Base-by-base conservation (phyloP, 1,140 invertebrate species). In the Camponotus vicinus region DNA sequence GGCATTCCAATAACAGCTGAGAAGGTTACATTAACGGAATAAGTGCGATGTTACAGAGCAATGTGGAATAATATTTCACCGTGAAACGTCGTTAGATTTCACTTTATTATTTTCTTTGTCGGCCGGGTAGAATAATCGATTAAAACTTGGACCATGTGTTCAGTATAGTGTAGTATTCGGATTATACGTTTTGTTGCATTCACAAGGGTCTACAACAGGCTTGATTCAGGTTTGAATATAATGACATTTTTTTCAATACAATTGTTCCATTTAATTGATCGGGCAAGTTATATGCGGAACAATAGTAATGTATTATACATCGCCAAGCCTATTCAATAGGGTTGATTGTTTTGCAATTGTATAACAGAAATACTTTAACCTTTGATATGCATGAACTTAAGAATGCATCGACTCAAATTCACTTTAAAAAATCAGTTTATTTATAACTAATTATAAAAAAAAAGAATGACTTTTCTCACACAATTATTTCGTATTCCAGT, bases 401-500 rank as follows among this genome's bases (percentile, higher is more conserved):
- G 8, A 59, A 21, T 32, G 59, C 18, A n/a, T 64, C 45, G 64
- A 64, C 21, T 13, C 61, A 42, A 76, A 63, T 27, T 6, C 34
- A 21, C 13, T n/a, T 63, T 8, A 37, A 15, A 52, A 37, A 67
- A 67, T 6, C 9, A 34, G 32, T 18, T 34, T 42, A 27, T 49
- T 61, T 18, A 21, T 3, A 32, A 3, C 11, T 42, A 15, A 42
- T 66, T 32, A 21, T 7, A 4, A 3, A 6, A 57, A 40, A n/a
- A 27, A 37, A 27, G 27, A 27, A 42, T 32, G 3, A 42, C 27
- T 49, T 34, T 63, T 27, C 6, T 61, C 18, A n/a, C 9, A n/a
- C 61, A 45, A 21, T 27, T 32, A 27, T 21, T 32, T 9, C 21
- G 3, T 61, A 85, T 90, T 93, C 0, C 76, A 95, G 94, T 94